These are phyloP conservation scores for Spea hammondii DNA, from an alignment of 2,797 vertebrate species.

Conservation along the genomic window DNA sequence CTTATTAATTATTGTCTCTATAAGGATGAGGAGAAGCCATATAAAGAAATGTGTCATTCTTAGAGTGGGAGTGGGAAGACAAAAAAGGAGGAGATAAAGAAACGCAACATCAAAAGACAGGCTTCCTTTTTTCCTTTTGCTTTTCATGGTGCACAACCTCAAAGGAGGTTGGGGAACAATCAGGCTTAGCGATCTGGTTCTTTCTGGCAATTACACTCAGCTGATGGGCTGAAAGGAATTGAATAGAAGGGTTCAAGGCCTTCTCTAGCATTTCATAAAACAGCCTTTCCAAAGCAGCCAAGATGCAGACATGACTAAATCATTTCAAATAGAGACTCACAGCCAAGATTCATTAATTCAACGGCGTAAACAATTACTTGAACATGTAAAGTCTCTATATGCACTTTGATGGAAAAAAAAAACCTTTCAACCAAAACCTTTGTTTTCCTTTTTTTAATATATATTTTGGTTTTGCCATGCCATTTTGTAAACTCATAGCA, in stretches of 20 bases:
- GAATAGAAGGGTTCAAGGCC: conserved; percentile 99
- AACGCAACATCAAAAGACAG: conserved; percentile 92
- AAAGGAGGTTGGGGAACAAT: conserved; percentile 99
- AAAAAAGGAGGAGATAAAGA: conserved; percentile 71
- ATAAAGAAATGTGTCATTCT: conserved; percentile 96
- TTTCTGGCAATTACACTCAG: conserved; percentile 99
- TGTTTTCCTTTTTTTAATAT: conserved; percentile 68
- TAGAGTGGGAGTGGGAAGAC: conserved; percentile 82
- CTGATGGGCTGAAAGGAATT: conserved; percentile 98
- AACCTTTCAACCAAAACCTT: conserved; percentile 73
- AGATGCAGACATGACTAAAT: conserved; percentile 83
- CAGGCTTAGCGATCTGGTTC: conserved; percentile 95
- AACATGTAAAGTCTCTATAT: conserved; percentile 80
- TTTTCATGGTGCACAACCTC: conserved; percentile 99
- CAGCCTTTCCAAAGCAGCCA: conserved; percentile 83
- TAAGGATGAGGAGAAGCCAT: conserved; percentile 84
- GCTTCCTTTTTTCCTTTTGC: conserved; percentile 75
- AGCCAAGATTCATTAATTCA: conserved; percentile 81
- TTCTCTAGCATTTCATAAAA: conserved; percentile 94
- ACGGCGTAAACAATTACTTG: conserved; percentile 79
- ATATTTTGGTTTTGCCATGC: conserved; percentile 63
- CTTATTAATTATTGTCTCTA: conserved; percentile 99
- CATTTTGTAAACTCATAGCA: conserved; percentile 65
- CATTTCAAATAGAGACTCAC: conserved; percentile 94
- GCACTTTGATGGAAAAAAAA: conserved; percentile 68